phyloP scores from a whole-genome alignment of 2,113 vertebrate species.

The Isichthys henryi region DNA sequence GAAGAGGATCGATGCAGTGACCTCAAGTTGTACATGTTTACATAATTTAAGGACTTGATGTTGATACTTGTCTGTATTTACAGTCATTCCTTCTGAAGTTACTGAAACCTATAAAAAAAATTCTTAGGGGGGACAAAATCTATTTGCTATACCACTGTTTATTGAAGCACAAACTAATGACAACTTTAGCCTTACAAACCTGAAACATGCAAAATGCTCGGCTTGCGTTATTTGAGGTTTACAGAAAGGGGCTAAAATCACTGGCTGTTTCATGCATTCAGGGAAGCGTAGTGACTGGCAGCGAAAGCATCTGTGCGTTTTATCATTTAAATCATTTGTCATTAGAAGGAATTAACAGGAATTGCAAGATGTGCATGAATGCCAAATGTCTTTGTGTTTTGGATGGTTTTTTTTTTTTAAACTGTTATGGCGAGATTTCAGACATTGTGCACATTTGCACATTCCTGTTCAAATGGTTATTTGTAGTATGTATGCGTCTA shows the following conservation, averaged over 20 bases:
- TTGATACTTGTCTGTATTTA: conserved; percentile 90
- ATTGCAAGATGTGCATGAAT: neutral
- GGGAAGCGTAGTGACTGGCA: neutral
- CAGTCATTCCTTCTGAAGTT: conserved; percentile 71
- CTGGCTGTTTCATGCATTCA: neutral
- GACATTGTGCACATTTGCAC: conserved; percentile 3
- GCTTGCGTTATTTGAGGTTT: conserved; percentile 28
- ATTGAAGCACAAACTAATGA: conserved; percentile 60
- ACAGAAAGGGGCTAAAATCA: conserved; percentile 1
- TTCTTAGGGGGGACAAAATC: conserved; percentile 61
- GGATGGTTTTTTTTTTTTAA: conserved; percentile 25
- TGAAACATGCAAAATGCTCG: conserved; percentile 39
- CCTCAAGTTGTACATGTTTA: conserved; percentile 99
- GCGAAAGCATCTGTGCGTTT: conserved; percentile 12
- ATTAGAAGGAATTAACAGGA: conserved; percentile 15
- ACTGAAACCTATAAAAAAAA: conserved; percentile 57
- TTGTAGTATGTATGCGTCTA: conserved; percentile 19
- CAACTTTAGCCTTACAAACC: conserved; percentile 64
- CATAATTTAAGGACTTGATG: conserved; percentile 97
- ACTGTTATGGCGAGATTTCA: conserved; percentile 22
- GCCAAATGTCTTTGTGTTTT: conserved; percentile 27
- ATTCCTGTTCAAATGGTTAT: neutral
- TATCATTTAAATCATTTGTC: conserved; percentile 15
- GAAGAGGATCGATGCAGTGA: conserved; percentile 81
- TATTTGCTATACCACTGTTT: conserved; percentile 50